Base-by-base conservation (phyloP, 2,888 invertebrate species). In the Chrysina gloriosa region DNA sequence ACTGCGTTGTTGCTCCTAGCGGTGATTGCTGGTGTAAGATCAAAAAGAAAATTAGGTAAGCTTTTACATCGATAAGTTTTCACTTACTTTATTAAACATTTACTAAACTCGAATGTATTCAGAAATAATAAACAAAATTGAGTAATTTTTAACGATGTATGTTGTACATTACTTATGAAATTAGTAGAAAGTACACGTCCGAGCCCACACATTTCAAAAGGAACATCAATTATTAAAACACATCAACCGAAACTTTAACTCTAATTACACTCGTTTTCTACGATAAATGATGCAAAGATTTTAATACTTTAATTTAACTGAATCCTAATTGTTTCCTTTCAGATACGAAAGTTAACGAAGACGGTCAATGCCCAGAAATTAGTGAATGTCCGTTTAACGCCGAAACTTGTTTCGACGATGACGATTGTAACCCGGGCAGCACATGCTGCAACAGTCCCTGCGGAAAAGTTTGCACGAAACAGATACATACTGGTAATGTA, bases 381-480 rank as follows among this genome's bases (percentile, higher is more conserved):
- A 80, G 79, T 21, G 82, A 83, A 73, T 91, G 91, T 71, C 90
- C 89, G 0, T 84, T 87, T 45, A 85, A 88, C 50, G 86, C 89
- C n/a, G 81, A 86, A 29, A 85, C 84, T 4, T 91, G 91, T 80
- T 80, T 78, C 29, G 82, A 84, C 42, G 89, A 90, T 74, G 85
- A 85, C 63, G 89, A 90, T 54, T 91, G 91, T 76, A 86, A 86
- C 4, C 84, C 79, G 2, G 84, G 87, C 54, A 88, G 89, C 72
- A 86, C 89, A 66, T 92, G 92, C 80, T 92, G 92, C 80, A 85
- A 82, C 65, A 90, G 90, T 14, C 86, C 88, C 0, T 92, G 92
- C 76, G 91, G 91, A 6, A 84, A 83, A 69, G 82, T 86, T 1
- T 89, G 89, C 72, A 82, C 87, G 16, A 88, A 89, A 71, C 88